These are phyloP conservation scores for Apostichopus californicus DNA, from an alignment of 35 echinoderm and acorn worm species.

Conservation along the genomic window DNA sequence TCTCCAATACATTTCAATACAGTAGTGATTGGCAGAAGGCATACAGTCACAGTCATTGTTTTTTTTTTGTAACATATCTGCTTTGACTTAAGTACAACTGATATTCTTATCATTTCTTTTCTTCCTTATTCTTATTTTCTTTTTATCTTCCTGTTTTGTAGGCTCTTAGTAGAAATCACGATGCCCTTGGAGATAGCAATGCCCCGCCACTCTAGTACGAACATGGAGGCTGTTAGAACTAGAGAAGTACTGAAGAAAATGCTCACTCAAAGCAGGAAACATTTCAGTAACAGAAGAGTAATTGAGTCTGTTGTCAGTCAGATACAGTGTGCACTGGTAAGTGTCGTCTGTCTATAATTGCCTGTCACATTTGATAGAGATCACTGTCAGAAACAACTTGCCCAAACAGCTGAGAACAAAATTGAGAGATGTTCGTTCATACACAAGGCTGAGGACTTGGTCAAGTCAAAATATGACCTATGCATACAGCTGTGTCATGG, in stretches of 20 bases:
- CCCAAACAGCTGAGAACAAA: no score
- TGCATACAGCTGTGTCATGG: no score
- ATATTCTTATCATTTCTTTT: background rate
- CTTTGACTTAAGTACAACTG: no score
- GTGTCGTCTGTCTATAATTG: background rate
- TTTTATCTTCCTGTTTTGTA: background rate
- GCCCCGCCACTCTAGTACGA: background rate
- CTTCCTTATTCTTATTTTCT: background rate
- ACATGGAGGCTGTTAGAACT: background rate
- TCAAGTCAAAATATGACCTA: no score
- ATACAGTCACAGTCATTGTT: no score
- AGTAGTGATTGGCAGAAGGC: no score
- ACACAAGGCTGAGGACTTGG: no score
- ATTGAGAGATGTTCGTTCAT: no score
- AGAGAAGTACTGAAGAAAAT: constrained; percentile 10
- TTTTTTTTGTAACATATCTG: no score
- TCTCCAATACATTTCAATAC: no score
- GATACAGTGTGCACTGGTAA: background rate
- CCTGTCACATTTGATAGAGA: no score
- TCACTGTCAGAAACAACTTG: no score
- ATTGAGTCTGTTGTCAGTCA: background rate
- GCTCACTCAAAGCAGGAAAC: constrained; percentile 1
- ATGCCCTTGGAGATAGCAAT: constrained; percentile 32
- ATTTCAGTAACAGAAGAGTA: background rate
- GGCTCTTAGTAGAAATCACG: background rate